Conservation (phyloP, 2,113 vertebrate species). For the Brienomyrus longianalis region DNA sequence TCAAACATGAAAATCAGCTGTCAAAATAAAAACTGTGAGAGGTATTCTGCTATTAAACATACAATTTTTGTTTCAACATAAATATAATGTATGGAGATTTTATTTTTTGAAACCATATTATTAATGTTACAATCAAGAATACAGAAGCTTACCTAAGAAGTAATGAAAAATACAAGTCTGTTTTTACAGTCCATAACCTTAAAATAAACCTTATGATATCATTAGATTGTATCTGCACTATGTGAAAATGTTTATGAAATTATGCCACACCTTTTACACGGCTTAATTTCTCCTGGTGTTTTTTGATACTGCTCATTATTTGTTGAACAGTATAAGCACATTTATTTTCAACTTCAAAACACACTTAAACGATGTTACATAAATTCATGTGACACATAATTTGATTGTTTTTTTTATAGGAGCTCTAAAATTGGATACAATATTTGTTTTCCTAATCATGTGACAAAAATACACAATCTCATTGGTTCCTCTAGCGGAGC, state of each 20-base stretch:
- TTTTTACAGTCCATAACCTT: not conserved
- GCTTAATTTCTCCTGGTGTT: not conserved
- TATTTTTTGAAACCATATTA: not conserved
- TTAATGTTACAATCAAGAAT: not conserved
- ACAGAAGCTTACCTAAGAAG: not conserved
- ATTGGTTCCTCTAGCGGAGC: not conserved
- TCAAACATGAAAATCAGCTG: not conserved
- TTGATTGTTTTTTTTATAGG: not conserved
- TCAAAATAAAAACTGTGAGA: not conserved
- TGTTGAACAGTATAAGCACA: not conserved
- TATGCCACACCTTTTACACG: not conserved
- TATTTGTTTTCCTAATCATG: not conserved
- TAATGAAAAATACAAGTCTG: not conserved
- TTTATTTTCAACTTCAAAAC: not conserved
- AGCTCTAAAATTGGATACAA: not conserved
- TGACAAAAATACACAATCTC: not conserved
- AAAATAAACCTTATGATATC: not conserved
- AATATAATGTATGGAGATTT: not conserved
- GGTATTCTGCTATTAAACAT: not conserved
- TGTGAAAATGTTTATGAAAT: not conserved
- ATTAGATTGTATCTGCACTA: not conserved
- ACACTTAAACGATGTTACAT: not conserved
- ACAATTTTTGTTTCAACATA: not conserved
- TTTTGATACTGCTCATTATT: not conserved
- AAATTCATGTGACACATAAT: not conserved